Evolutionary conservation across 2,113 vertebrate species (phyloP).

Genomic region (Cromileptes altivelis): DNA sequence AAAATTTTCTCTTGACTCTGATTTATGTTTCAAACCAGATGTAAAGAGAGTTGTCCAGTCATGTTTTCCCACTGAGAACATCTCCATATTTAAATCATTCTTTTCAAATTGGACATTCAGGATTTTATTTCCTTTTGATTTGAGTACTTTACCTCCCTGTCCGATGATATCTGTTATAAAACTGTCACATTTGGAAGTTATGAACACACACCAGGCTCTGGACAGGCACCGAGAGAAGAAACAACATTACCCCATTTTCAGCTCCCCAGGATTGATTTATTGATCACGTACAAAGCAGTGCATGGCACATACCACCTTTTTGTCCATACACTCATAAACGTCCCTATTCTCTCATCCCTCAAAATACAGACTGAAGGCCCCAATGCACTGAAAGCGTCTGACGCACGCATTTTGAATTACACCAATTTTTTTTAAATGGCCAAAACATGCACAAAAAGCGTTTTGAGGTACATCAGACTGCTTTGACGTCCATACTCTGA

Average conservation of each 20-base stretch:
- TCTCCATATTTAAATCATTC: background rate
- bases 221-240: constrained; percentile 30
- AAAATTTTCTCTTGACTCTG: background rate
- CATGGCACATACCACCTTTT: constrained; percentile 2
- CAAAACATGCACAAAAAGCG: no score
- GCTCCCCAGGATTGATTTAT: constrained; percentile 55
- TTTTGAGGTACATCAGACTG: no score
- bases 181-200: constrained; percentile 48
- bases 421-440: no score
- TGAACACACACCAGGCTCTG: constrained; percentile 34
- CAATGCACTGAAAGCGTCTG: no score
- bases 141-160: constrained; percentile 9
- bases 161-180: constrained; percentile 19
- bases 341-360: background rate
- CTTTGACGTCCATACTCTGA: no score
- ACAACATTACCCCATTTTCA: constrained; percentile 32
- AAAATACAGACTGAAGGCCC: background rate
- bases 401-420: no score
- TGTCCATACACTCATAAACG: constrained; percentile 3
- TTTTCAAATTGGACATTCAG: background rate
- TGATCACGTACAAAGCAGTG: constrained; percentile 55
- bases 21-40: constrained; percentile 2
- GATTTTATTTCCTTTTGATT: constrained; percentile 27
- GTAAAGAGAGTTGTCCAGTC: background rate
- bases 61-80: background rate